Percentiles rank a stretch among this genome's conserved stretches.
Conservation (phyloP, 2,797 vertebrate genomes). For the Epinephelus awoara region DNA sequence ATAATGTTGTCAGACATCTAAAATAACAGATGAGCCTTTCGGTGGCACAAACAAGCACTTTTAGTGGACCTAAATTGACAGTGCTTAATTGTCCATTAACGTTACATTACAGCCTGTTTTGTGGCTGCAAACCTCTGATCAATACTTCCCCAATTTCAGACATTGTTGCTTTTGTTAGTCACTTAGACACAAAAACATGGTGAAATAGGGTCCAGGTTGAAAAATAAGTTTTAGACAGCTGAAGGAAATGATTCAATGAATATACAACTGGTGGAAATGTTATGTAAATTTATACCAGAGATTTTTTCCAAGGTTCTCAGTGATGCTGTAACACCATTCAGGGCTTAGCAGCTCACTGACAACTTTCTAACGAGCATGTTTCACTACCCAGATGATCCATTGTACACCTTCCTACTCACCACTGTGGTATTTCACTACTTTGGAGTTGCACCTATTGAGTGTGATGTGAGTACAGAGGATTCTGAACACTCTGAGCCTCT, state of each 20-base stretch:
- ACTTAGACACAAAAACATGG: too few species aligned
- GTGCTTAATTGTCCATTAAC: too few species aligned
- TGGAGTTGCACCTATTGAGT: slow-evolving; percentile 41
- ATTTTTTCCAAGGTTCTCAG: not conserved
- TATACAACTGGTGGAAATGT: not conserved
- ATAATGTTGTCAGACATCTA: too few species aligned
- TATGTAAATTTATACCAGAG: not conserved
- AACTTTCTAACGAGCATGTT: not conserved
- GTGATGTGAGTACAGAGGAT: slow-evolving; percentile 25
- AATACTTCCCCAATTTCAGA: too few species aligned
- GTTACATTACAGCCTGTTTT: too few species aligned
- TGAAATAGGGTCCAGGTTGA: too few species aligned
- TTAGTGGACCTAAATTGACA: too few species aligned
- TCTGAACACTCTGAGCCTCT: slow-evolving; percentile 28
- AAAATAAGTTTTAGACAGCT: not conserved
- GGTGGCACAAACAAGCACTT: too few species aligned
- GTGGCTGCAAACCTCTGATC: too few species aligned
- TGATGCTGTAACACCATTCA: slow-evolving; percentile 13
- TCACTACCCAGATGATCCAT: slow-evolving; percentile 16
- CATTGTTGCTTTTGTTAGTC: too few species aligned
- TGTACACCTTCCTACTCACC: slow-evolving; percentile 21
- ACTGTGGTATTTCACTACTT: slow-evolving; percentile 29
- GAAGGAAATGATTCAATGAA: not conserved
- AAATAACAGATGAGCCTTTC: too few species aligned
- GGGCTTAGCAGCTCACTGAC: not conserved